Base-by-base conservation (phyloP, 2,797 vertebrate genomes). In the Chaetodon trifasciatus region DNA sequence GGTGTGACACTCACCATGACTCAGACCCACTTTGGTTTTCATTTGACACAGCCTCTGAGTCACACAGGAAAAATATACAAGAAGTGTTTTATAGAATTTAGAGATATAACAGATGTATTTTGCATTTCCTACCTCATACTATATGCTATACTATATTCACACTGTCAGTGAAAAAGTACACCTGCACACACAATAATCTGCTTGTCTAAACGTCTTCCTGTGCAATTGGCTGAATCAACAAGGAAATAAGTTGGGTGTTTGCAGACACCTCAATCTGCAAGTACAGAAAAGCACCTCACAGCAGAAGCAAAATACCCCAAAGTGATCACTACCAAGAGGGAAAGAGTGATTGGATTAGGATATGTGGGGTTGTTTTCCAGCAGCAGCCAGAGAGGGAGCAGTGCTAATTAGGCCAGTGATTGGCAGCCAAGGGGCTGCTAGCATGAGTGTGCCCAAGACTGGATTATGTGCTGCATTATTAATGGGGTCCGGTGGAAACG, bases 401-500 rank as follows among this genome's bases (percentile, higher is more conserved):
- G 56, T 44, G 83, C 82, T 88, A 88, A 88, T 85, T 86, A 86
- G 76, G 58, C 66, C 13, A 16, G 66, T 75, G 87, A 86, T 70
- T 85, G 74, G 53, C 73, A 86, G 75, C 81, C 42, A 75, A 78
- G 37, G 68, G 63, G 74, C 69, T 84, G 78, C 62, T 57, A 81
- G 81, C 61, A 78, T 53, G 70, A 78, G 57, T 19, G 72, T 74
- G 76, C 75, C 80, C 72, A 68, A 70, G 76, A 77, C 69, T 56
- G 81, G 84, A 89, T 86, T 78, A 84, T 78, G 47, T 47, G 55
- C 56, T 89, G 65, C 72, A 89, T 86, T 86, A 86, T 89, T 87
- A 86, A 89, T 82, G 67, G 8, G 11, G 37, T 64, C 35, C 15
- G 11, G 55, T 81, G 71, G 63, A 82, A 81, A 70, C 8, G 37